These are phyloP conservation scores for Theretra japonica DNA, from an alignment of 2,888 invertebrate genomes.

Conservation along the genomic window DNA sequence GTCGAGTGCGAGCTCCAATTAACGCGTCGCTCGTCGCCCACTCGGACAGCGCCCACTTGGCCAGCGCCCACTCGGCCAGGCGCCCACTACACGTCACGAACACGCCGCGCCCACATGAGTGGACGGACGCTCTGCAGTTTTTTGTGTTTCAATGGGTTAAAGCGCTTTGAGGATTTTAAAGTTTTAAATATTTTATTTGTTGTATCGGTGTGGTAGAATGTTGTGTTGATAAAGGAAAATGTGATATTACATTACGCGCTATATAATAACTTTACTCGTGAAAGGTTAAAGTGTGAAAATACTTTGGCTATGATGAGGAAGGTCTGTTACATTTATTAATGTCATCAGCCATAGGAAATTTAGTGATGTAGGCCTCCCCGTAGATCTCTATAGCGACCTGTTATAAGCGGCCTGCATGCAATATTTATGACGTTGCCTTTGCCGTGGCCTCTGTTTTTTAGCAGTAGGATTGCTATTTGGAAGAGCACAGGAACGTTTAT, in stretches of 20 bases:
- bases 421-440: not conserved
- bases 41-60: not conserved
- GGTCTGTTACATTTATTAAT: too few species aligned
- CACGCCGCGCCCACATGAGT: not conserved
- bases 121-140: not conserved
- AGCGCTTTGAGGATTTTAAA: not conserved
- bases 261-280: too few species aligned
- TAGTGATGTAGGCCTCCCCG: too few species aligned
- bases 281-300: too few species aligned
- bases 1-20: slow-evolving; percentile 11
- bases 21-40: not conserved
- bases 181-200: too few species aligned
- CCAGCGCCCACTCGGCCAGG: not conserved
- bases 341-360: too few species aligned
- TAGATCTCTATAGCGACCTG: not conserved
- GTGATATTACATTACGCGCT: too few species aligned
- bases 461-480: too few species aligned
- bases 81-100: slow-evolving; percentile 4
- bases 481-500: too few species aligned
- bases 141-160: not conserved
- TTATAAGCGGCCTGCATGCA: not conserved
- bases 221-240: too few species aligned
- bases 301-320: too few species aligned
- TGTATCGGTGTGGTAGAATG: too few species aligned
- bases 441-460: not conserved